These are phyloP conservation scores for Eidolon dupreanum DNA, from an alignment of 2,797 vertebrate genomes.

Conservation along the genomic window DNA sequence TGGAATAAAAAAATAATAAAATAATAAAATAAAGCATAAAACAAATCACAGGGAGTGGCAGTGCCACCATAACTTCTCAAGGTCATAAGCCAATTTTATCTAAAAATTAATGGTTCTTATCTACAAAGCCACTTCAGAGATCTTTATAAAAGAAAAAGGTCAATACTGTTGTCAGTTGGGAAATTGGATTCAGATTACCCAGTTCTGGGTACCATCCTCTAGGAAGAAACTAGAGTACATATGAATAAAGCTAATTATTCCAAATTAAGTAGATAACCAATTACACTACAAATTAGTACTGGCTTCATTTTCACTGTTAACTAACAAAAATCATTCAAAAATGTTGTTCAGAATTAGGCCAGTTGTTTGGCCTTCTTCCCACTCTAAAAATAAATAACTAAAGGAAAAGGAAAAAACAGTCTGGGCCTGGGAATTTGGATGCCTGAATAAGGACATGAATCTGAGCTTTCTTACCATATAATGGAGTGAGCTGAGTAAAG, in stretches of 20 bases:
- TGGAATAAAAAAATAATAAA: neutral
- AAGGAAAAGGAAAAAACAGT: neutral
- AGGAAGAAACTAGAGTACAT: neutral
- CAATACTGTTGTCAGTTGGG: neutral
- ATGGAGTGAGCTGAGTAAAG: neutral
- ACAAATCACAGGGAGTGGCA: neutral
- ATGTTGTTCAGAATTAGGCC: neutral
- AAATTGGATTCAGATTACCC: constrained; percentile 43
- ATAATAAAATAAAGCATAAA: neutral
- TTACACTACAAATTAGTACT: neutral
- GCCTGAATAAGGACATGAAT: neutral
- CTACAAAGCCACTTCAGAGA: constrained; percentile 49
- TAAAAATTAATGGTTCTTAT: constrained; percentile 51
- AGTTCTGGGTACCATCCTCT: neutral
- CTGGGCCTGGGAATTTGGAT: neutral
- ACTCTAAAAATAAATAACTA: neutral
- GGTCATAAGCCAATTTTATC: constrained; percentile 38
- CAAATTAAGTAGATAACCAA: neutral
- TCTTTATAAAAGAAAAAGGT: constrained; percentile 56
- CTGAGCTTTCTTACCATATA: neutral
- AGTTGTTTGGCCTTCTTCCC: neutral
- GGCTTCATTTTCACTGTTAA: constrained; percentile 6
- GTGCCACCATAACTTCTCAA: constrained; percentile 17
- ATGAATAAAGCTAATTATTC: neutral
- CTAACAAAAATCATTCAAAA: neutral